Evolutionary conservation across 2,113 vertebrate genomes (phyloP), one percentile per base, ranked within the genome.

Genomic region (Elanus axillaris): DNA sequence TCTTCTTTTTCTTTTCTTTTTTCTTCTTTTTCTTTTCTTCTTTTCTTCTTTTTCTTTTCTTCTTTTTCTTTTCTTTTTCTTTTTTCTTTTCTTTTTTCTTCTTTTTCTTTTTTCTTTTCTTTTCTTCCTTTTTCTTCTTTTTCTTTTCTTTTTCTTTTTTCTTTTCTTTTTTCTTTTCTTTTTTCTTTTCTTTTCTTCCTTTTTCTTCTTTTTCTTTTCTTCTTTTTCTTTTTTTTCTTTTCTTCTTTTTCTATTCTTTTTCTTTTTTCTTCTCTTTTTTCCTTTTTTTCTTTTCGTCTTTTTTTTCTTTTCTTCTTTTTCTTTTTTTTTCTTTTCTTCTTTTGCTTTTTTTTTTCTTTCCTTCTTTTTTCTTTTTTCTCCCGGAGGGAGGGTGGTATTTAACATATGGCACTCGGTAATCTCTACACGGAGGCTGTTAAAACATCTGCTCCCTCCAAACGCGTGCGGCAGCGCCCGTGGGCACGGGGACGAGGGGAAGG

Each of bases 361-460:
- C n/a, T 8, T 48, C 7, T 55, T 27, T 14, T 11, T 48, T 59
- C 32, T 8, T 25, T 74, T 62, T 42, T 59, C 69, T 48, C n/a
- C 40, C 29, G 48, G 56, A 47, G 86, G 80, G 91, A 45, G 75
- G 78, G 52, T 75, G 85, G 58, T 52, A 86, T 92, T 82, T 91
- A 96, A 95, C 95, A 92, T 95, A 96, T 94, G 90, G 97, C 95
- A 72, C 73, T 96, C 94, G 86, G 84, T 26, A 89, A 73, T 94
- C 67, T 85, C 76, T 66, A 5, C 56, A 91, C 73, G 69, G 90
- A 86, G 84, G 86, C 92, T 96, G 94, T 94, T 82, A 38, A 45
- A 71, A 90, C 96, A 93, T 94, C 94, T 96, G 92, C 95, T 40
- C 90, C 48, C 43, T 62, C 90, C 29, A 42, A 80, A 84, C 48